These are phyloP conservation scores for Melospiza melodia DNA, from an alignment of 2,113 vertebrate species.

Conservation along the genomic window DNA sequence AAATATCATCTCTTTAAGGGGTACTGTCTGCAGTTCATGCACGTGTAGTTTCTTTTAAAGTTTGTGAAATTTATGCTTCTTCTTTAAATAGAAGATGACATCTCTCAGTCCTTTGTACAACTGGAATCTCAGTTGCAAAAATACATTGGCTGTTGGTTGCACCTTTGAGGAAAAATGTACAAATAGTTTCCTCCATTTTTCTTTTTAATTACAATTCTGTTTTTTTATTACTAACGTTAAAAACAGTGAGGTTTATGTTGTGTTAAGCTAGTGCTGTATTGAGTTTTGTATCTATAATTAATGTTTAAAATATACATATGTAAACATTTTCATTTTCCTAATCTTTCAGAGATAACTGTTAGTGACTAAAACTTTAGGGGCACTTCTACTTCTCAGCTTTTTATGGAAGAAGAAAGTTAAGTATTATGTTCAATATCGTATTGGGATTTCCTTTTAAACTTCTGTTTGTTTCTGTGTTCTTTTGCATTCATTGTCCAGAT, in stretches of 20 bases:
- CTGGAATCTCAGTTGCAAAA: conserved; percentile 66
- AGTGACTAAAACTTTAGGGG: conserved; percentile 48
- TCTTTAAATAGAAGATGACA: conserved; percentile 1
- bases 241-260: conserved; percentile 50
- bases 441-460: conserved; percentile 65
- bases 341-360: conserved; percentile 43
- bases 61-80: conserved; percentile 21
- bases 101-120: conserved; percentile 45
- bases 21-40: conserved; percentile 21
- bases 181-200: conserved; percentile 58
- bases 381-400: conserved; percentile 51
- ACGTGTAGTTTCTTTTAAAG: conserved; percentile 19
- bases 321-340: conserved; percentile 53
- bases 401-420: conserved; percentile 61
- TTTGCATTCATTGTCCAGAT: conserved; percentile 65
- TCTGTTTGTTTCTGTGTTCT: conserved; percentile 66
- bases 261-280: conserved; percentile 61
- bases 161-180: conserved; percentile 38
- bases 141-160: conserved; percentile 27
- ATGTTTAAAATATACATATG: conserved; percentile 43
- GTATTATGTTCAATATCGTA: conserved; percentile 9
- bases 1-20: conserved; percentile 46
- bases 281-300: conserved; percentile 64
- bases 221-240: conserved; percentile 67
- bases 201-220: conserved; percentile 52